Evolutionary conservation across 2,888 invertebrate genomes (phyloP), one percentile per base, ranked within the genome.

Genomic region (Caenorhabditis sp.): DNA sequence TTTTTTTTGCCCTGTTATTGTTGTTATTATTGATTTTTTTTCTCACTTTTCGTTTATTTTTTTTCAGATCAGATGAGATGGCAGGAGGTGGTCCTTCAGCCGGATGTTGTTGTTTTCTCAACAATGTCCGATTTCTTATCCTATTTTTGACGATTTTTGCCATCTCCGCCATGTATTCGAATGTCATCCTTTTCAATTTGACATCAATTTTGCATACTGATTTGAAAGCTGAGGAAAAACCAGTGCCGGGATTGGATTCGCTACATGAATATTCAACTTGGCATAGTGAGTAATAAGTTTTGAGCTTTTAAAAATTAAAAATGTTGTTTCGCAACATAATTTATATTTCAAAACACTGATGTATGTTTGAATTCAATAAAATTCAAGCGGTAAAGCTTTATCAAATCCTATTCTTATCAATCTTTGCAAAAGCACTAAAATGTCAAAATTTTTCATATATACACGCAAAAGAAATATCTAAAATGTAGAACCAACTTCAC

Each of bases 121-220:
- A 78, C 62, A 78, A 76, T 67, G 75, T 80, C 23, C 80, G 84
- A 26, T 72, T 76, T 61, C 70, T 78, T 43, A 66, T 83, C 14
- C 63, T 84, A 20, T 31, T 84, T 1, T 66, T 83, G n/a, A 67
- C 76, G 12, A 81, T 77, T 26, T 43, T 69, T 49, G 64, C 73
- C 17, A 60, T 84, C 21, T 67, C 79, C 3, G 65, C 76, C 21
- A 50, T 84, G 1, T 84, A 76, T 57, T 73, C 83, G 38, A 84
- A 82, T 52, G 27, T 83, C 5, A 53, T 84, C 12, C 62, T 84
- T 10, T 83, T 81, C 67, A 78, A 83, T 61, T 63, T 84, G 54
- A 77, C 82, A n/a, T 67, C 78, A 8, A 73, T 83, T 56, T 59
- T 77, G 4, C 69, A 74, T 26, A 62, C 58, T 26, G 75, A 79